Evolutionary conservation across 2,888 invertebrate genomes (phyloP).

Genomic region (Epinotia nisella): DNA sequence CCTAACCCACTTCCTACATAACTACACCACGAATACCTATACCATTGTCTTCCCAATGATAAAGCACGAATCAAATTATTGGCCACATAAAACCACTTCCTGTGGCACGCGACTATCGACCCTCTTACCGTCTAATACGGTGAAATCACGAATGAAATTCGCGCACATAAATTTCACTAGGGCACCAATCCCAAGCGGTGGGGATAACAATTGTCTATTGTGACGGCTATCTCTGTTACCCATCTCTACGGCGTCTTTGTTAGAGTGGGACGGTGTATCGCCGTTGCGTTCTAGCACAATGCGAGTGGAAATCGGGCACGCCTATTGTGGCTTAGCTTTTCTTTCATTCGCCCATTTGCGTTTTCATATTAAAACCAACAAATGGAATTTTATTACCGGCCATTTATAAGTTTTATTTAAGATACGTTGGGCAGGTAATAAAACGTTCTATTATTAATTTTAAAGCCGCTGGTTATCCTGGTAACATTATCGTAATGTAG

Average conservation of each 20-base stretch:
- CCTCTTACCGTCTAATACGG: conserved; percentile 30
- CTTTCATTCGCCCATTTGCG: conserved; percentile 44
- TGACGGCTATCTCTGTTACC: conserved; percentile 80
- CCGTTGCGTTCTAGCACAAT: conserved; percentile 69
- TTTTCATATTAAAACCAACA: conserved; percentile 35
- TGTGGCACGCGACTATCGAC: conserved; percentile 37
- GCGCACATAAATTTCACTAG: conserved; percentile 60
- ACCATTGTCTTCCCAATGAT: conserved; percentile 81
- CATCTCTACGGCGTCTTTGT: conserved; percentile 71
- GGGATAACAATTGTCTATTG: conserved; percentile 85
- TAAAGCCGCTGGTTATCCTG: conserved; percentile 29
- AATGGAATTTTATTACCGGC: conserved; percentile 38
- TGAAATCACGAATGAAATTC: conserved; percentile 54
- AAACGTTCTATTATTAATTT: conserved; percentile 41
- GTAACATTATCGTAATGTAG: conserved; percentile 39
- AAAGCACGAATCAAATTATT: conserved; percentile 80
- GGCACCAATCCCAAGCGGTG: conserved; percentile 65
- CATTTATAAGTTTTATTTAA: conserved; percentile 17
- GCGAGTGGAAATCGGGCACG: conserved; percentile 65
- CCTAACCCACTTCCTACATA: conserved; percentile 38
- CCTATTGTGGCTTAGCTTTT: conserved; percentile 52
- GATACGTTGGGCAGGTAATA: conserved; percentile 27
- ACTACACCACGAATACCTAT: conserved; percentile 55
- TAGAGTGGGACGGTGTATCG: conserved; percentile 59
- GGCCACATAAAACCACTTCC: conserved; percentile 56